Conservation (phyloP, 1,140 invertebrate genomes). For the Brachionus rotundiformis region DNA sequence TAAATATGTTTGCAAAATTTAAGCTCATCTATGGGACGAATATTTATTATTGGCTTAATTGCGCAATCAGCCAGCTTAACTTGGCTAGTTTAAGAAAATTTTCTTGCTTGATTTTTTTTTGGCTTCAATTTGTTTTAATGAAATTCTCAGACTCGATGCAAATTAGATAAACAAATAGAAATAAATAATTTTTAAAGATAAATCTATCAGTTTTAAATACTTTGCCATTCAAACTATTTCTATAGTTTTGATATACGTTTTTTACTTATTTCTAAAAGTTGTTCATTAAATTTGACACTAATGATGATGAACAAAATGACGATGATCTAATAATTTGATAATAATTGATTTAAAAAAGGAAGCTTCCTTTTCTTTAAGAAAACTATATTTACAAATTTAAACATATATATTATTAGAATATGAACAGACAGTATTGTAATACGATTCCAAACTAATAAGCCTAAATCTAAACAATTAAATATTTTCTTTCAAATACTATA, state of each 20-base stretch:
- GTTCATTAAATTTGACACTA: constrained; percentile 9
- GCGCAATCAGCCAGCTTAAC: not conserved
- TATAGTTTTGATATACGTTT: too few species aligned
- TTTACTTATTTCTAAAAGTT: too few species aligned
- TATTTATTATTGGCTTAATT: not conserved
- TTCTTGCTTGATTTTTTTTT: not conserved
- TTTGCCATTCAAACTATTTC: not conserved
- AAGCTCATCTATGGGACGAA: not conserved
- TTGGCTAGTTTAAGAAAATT: not conserved
- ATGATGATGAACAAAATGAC: not conserved
- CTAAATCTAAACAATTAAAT: not conserved
- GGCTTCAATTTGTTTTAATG: constrained; percentile 31
- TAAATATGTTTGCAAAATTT: not conserved
- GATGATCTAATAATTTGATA: constrained; percentile 6
- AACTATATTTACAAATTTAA: too few species aligned
- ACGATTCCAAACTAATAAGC: not conserved
- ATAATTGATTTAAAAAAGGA: not conserved
- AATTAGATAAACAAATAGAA: constrained; percentile 35
- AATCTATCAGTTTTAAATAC: not conserved
- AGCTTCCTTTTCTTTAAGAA: not conserved
- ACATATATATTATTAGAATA: too few species aligned
- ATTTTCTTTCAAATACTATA: not conserved
- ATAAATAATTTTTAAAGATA: constrained; percentile 6
- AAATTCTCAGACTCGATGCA: constrained; percentile 46
- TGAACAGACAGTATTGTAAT: not conserved